These are phyloP conservation scores for Eurytoma adleriae DNA, from an alignment of 2,888 invertebrate genomes.

Conservation along the genomic window DNA sequence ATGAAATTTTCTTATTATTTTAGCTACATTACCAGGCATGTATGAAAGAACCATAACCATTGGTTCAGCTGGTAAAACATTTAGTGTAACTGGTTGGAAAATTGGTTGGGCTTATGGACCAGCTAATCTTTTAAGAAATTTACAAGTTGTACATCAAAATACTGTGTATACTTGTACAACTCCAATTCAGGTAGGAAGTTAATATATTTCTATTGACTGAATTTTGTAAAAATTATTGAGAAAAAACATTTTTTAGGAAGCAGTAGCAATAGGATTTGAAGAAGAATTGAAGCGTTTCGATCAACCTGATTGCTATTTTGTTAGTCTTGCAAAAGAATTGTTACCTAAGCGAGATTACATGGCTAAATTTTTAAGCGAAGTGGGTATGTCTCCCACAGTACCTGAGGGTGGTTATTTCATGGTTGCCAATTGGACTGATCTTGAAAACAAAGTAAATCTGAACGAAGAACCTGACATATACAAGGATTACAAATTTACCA, in stretches of 20 bases:
- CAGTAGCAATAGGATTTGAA: conserved; percentile 93
- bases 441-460: conserved; percentile 85
- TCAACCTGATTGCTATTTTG: conserved; percentile 89
- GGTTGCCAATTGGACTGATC: conserved; percentile 92
- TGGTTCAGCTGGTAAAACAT: conserved; percentile 98
- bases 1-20: conserved; percentile 30
- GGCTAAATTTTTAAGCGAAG: conserved; percentile 84
- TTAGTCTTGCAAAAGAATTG: conserved; percentile 85
- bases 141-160: conserved; percentile 96
- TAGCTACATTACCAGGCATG: conserved; percentile 95
- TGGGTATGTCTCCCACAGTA: conserved; percentile 92
- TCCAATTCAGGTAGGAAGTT: conserved; percentile 83
- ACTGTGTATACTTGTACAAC: conserved; percentile 94
- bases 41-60: conserved; percentile 98
- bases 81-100: conserved; percentile 98
- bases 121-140: conserved; percentile 85
- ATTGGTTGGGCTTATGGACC: conserved; percentile 98
- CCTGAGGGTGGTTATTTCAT: conserved; percentile 99
- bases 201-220: conserved; percentile 7
- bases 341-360: conserved; percentile 88
- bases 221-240: conserved; percentile 13
- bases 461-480: conserved; percentile 83
- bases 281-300: conserved; percentile 84
- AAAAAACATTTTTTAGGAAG: conserved; percentile 82
- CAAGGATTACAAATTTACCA: conserved; percentile 94